Evolutionary conservation across 2,797 vertebrate genomes (phyloP).

Genomic region (Sebastes oblongus): DNA sequence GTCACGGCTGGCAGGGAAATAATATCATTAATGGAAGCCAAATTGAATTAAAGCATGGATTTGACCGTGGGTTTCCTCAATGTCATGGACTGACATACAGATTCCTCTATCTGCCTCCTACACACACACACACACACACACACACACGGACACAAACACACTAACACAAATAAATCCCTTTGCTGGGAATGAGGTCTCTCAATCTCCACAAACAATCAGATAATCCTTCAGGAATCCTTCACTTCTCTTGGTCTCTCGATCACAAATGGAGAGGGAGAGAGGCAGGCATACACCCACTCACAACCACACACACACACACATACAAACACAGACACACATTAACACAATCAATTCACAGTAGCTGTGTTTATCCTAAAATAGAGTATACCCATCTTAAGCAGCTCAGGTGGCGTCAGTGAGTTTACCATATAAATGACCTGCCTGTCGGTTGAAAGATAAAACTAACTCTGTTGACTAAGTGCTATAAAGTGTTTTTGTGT

Average conservation of each 20-base stretch:
- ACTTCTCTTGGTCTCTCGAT: constrained; percentile 74
- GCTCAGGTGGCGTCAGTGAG: constrained; percentile 72
- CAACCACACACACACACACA: neutral
- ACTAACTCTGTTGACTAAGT: constrained; percentile 63
- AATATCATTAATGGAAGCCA: constrained; percentile 78
- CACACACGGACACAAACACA: constrained; percentile 5
- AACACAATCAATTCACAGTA: constrained; percentile 53
- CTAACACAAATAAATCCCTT: constrained; percentile 75
- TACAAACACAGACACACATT: neutral
- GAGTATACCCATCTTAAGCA: constrained; percentile 64
- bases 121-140: constrained; percentile 31
- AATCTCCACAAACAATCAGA: constrained; percentile 83
- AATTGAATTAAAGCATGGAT: constrained; percentile 81
- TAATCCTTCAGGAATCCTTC: constrained; percentile 81
- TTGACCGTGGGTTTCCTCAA: constrained; percentile 80
- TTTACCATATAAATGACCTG: constrained; percentile 83
- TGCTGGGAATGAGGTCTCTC: constrained; percentile 77
- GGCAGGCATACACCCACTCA: constrained; percentile 38
- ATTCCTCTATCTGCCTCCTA: constrained; percentile 63
- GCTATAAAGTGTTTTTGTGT: constrained; percentile 51
- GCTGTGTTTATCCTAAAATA: constrained; percentile 68
- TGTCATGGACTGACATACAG: constrained; percentile 73
- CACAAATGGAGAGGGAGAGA: constrained; percentile 56
- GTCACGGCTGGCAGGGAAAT: constrained; percentile 66
- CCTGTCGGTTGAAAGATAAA: constrained; percentile 73